Evolutionary conservation across 2,888 invertebrate species (phyloP), one percentile per base, ranked within the genome.

Genomic region (Abrostola tripartita): DNA sequence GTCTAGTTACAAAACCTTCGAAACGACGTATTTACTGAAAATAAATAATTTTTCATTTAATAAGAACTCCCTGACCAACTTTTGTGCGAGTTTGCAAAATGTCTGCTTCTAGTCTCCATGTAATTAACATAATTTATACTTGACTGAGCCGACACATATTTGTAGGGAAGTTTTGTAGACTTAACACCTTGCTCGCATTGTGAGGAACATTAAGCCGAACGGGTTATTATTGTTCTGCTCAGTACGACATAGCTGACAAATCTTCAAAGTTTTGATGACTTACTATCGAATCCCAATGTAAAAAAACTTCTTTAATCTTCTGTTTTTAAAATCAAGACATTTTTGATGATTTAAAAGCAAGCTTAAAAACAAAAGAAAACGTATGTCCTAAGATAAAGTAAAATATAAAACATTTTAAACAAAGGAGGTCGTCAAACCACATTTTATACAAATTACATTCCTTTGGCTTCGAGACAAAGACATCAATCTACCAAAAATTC

Each of bases 401-500:
- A 24, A 42, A 40, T 5, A 41, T 47, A 14, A 47, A 8, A 24
- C 14, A 54, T 65, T 58, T 55, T 37, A 47, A 65, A 65, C 37
- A 65, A 70, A 61, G 52, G 65, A 52, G 11, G 24, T n/a, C 37
- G 50, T 60, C 40, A 61, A 55, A 70, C 52, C 14, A 49, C 9
- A 52, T 74, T 40, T 61, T n/a, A 61, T n/a, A 70, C 60, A 65
- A 72, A 72, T 72, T 65, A 75, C 71, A 53, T 71, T 71, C 37
- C 55, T 38, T 47, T 61, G 61, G n/a, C 63, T 61, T 24, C n/a
- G 36, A 61, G 70, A 80, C 75, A 80, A 79, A 80, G 81, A 67
- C 78, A 80, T 79, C 67, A 80, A 79, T 78, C 60, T 74, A 63
- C 42, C 50, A 76, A 71, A 76, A 74, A 76, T 68, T 69, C 66